These are phyloP conservation scores for Calliopum simillimum DNA, from an alignment of 2,888 invertebrate genomes.

Conservation along the genomic window DNA sequence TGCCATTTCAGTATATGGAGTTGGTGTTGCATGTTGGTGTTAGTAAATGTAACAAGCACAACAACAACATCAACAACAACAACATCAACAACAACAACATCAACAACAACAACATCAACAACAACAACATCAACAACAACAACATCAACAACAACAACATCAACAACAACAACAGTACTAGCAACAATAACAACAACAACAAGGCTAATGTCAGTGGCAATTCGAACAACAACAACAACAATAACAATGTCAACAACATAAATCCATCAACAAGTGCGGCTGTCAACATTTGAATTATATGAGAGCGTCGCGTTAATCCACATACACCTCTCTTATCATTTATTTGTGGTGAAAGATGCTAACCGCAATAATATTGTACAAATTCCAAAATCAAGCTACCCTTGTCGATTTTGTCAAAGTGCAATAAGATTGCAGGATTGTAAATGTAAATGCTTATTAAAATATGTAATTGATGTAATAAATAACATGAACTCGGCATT, in stretches of 20 bases:
- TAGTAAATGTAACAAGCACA: conserved; percentile 31
- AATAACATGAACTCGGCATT: no score
- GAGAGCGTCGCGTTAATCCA: no score
- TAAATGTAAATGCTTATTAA: no score
- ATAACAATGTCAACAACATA: conserved; percentile 36
- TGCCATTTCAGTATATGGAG: conserved; percentile 87
- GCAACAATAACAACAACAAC: conserved; percentile 27
- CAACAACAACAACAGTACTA: conserved; percentile 33
- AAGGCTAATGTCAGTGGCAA: conserved; percentile 22
- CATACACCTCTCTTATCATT: no score
- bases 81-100: conserved; percentile 2
- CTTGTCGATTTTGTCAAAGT: no score
- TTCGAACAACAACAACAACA: conserved; percentile 31
- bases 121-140: conserved; percentile 37
- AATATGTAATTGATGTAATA: no score
- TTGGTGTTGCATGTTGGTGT: conserved; percentile 63
- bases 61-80: conserved; percentile 32
- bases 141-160: conserved; percentile 33
- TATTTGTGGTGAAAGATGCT: no score
- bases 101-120: conserved; percentile 34
- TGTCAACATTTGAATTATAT: conserved; percentile 51
- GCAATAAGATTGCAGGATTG: no score
- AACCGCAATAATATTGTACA: no score
- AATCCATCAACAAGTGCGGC: conserved; percentile 44
- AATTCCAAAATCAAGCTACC: no score